These are phyloP conservation scores for Crocidura indochinensis DNA, from an alignment of 2,797 vertebrate genomes.

Conservation along the genomic window DNA sequence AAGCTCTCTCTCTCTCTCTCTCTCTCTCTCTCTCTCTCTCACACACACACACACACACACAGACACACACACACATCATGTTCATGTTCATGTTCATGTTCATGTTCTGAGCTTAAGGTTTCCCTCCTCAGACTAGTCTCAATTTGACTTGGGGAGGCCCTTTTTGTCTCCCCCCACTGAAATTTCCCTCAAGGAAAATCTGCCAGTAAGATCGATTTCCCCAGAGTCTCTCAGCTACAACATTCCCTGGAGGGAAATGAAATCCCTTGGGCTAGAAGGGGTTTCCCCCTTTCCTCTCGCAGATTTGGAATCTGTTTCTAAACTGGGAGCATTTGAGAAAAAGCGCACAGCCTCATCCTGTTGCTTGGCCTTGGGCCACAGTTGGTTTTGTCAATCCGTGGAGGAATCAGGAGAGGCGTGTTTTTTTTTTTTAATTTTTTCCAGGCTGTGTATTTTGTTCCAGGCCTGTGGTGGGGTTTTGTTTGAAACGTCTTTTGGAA, in stretches of 20 bases:
- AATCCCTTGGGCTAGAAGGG: constrained; percentile 63
- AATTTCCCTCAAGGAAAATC: not conserved
- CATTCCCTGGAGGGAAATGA: constrained; percentile 58
- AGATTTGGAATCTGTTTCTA: constrained; percentile 58
- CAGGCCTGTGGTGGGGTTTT: constrained; percentile 60
- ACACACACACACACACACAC: no score
- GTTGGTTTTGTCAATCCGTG: constrained; percentile 40
- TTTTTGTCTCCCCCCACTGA: no score
- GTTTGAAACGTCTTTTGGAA: constrained; percentile 76
- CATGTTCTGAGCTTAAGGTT: not conserved
- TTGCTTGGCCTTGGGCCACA: constrained; percentile 50
- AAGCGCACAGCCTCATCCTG: constrained; percentile 57
- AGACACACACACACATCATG: not conserved
- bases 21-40: no score
- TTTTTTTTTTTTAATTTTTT: constrained; percentile 49
- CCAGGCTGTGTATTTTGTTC: constrained; percentile 69
- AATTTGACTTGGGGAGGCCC: not conserved
- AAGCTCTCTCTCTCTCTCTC: no score
- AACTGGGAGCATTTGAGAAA: constrained; percentile 68
- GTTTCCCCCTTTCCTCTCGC: constrained; percentile 8
- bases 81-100: no score
- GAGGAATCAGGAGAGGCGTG: constrained; percentile 54
- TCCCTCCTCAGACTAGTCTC: not conserved
- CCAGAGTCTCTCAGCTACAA: constrained; percentile 53
- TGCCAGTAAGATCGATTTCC: not conserved